Conservation (phyloP, 1,140 invertebrate species). For the Drosophila miranda region DNA sequence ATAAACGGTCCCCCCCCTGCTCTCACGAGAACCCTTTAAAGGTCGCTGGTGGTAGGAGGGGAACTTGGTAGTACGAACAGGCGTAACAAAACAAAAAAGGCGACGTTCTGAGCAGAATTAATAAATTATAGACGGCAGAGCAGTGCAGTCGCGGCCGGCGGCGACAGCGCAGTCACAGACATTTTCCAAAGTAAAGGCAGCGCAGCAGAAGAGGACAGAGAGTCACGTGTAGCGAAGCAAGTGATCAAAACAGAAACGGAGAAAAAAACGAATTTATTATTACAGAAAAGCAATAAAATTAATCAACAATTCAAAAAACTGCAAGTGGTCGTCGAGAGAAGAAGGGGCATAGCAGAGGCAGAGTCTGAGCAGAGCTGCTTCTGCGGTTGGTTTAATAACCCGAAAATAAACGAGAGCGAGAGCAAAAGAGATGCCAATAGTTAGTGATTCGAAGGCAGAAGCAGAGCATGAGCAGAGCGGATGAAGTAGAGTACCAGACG, state of each 20-base stretch:
- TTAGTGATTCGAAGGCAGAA: constrained; percentile 35
- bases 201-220: constrained; percentile 5
- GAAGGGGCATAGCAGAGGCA: neutral
- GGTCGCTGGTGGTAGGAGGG: too few relatives aligned
- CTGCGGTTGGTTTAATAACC: constrained; percentile 77
- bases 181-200: constrained; percentile 57
- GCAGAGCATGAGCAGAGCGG: constrained; percentile 35
- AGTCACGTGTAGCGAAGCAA: constrained; percentile 66
- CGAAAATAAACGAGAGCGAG: constrained; percentile 71
- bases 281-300: constrained; percentile 80
- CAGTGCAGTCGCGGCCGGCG: constrained; percentile 26
- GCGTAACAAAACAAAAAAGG: constrained; percentile 73
- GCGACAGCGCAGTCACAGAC: constrained; percentile 37
- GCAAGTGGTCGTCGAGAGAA: constrained; percentile 62
- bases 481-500: constrained; percentile 58
- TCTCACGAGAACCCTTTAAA: too few relatives aligned
- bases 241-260: constrained; percentile 79
- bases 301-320: constrained; percentile 80
- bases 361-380: constrained; percentile 4
- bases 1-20: too few relatives aligned
- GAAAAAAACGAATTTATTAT: constrained; percentile 81
- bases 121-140: constrained; percentile 73
- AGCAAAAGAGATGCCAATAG: constrained; percentile 64
- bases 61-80: constrained; percentile 58
- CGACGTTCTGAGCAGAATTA: constrained; percentile 74